phyloP scores from a whole-genome alignment of 2,888 invertebrate genomes.

The Elaeidobius kamerunicus region DNA sequence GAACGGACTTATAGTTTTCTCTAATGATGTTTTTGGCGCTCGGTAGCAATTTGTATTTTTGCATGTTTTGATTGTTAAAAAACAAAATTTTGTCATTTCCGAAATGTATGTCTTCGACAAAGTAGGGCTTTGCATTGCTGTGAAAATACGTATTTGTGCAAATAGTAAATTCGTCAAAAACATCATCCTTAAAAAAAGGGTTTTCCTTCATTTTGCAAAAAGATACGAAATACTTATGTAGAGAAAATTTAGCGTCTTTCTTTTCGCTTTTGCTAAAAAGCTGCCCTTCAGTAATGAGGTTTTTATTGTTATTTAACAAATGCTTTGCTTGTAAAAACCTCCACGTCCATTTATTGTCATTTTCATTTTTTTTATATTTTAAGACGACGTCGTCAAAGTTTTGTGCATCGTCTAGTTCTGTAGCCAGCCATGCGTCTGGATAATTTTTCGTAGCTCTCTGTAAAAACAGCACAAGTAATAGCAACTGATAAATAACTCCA shows the following conservation, averaged over 20 bases:
- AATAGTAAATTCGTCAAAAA: conserved; percentile 22
- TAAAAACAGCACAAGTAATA: conserved; percentile 19
- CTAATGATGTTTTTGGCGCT: not conserved
- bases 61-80: no score
- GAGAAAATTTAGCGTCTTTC: conserved; percentile 10
- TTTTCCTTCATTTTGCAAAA: conserved; percentile 28
- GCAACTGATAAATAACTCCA: conserved; percentile 18
- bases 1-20: no score
- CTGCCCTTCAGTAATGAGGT: conserved; percentile 15
- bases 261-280: conserved; percentile 6
- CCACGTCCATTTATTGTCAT: conserved; percentile 14
- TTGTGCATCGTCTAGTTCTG: conserved; percentile 28
- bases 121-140: no score
- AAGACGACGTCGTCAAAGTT: conserved; percentile 30
- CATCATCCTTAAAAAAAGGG: conserved; percentile 6
- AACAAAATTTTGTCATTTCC: no score
- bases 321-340: conserved; percentile 29
- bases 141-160: conserved; percentile 32
- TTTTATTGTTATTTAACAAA: conserved; percentile 3
- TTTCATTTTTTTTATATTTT: conserved; percentile 3
- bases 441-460: conserved; percentile 6
- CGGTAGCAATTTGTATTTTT: no score
- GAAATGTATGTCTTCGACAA: no score
- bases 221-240: conserved; percentile 29
- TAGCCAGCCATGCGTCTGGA: conserved; percentile 16